Percentiles rank a stretch among this genome's conserved stretches.
Evolutionary conservation across 2,888 invertebrate genomes (phyloP).

Genomic region (Agonopterix arenella): DNA sequence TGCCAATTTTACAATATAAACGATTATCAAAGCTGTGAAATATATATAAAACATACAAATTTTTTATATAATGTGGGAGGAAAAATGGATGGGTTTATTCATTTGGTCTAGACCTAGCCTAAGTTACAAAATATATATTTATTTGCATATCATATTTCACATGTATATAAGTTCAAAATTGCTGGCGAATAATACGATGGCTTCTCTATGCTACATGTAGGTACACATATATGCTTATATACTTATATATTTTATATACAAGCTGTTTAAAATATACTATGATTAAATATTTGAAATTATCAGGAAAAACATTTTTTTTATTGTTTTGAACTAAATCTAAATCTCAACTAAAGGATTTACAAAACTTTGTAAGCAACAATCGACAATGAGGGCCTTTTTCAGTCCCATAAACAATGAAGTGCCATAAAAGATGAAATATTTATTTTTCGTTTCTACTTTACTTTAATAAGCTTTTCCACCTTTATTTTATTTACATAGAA

Average conservation of each 20-base stretch:
- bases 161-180: background rate
- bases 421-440: no score
- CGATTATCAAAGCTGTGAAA: constrained; percentile 17
- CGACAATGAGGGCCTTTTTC: no score
- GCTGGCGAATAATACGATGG: constrained; percentile 12
- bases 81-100: constrained; percentile 38
- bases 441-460: no score
- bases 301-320: background rate
- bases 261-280: constrained; percentile 24
- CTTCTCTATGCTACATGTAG: constrained; percentile 12
- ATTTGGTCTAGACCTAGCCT: constrained; percentile 56
- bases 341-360: background rate
- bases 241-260: constrained; percentile 12
- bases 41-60: constrained; percentile 12
- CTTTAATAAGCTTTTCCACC: no score
- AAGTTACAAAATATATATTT: constrained; percentile 43
- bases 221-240: constrained; percentile 15
- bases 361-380: background rate
- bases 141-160: background rate
- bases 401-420: no score
- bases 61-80: constrained; percentile 14
- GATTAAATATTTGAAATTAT: background rate
- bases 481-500: no score
- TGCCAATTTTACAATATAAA: constrained; percentile 10
- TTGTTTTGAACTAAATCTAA: background rate